Percentiles rank a stretch among this genome's conserved stretches.
Evolutionary conservation across 2,797 vertebrate genomes (phyloP).

Genomic region (Chromobotia macracanthus): DNA sequence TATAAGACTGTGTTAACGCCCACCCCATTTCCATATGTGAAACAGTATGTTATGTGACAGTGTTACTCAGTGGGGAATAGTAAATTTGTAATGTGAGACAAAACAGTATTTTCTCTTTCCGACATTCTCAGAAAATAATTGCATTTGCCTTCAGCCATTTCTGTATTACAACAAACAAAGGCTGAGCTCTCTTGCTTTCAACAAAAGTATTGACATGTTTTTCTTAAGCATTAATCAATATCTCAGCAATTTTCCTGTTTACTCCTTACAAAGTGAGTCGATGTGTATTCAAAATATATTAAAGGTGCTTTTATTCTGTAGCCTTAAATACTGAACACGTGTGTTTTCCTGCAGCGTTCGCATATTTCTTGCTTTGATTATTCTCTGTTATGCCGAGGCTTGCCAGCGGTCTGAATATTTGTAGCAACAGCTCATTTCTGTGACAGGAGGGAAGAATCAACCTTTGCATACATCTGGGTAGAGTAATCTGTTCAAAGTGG

Average conservation of each 20-base stretch:
- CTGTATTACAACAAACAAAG: conserved; percentile 68
- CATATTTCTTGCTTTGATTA: conserved; percentile 55
- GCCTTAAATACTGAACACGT: conserved; percentile 55
- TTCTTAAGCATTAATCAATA: conserved; percentile 70
- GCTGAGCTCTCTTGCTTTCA: conserved; percentile 64
- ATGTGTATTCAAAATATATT: conserved; percentile 69
- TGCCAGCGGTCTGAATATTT: conserved; percentile 59
- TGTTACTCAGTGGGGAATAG: background rate
- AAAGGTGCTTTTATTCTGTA: conserved; percentile 37
- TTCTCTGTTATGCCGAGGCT: conserved; percentile 58
- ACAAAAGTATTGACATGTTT: conserved; percentile 70
- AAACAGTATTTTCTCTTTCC: background rate
- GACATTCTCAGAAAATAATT: conserved; percentile 31
- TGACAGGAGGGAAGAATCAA: conserved; percentile 50
- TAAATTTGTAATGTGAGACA: background rate
- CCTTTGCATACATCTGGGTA: conserved; percentile 60
- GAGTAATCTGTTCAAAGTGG: conserved; percentile 60
- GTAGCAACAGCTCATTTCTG: conserved; percentile 57
- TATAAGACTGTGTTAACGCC: background rate
- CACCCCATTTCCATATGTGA: no score
- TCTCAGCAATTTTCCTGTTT: conserved; percentile 68
- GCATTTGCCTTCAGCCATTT: conserved; percentile 67
- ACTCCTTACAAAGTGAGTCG: conserved; percentile 68
- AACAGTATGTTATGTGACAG: no score
- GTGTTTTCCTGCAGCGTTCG: conserved; percentile 44